phyloP scores from a whole-genome alignment of 2,888 invertebrate species.

The Drosophila ustulata region DNA sequence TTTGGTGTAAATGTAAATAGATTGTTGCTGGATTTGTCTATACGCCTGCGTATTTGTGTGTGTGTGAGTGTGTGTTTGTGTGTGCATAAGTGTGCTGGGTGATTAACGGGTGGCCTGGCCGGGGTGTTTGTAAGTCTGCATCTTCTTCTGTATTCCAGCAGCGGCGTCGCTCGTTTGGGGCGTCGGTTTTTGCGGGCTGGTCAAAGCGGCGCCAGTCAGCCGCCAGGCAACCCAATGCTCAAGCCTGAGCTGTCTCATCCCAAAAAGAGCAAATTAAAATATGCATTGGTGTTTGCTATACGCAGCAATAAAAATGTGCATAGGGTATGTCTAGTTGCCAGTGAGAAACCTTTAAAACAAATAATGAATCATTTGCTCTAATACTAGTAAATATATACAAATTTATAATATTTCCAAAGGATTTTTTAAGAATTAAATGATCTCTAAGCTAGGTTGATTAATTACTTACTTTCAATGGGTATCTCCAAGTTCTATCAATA shows the following conservation, averaged over 20 bases:
- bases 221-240: conserved; percentile 57
- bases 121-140: conserved; percentile 19
- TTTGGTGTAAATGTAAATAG: conserved; percentile 83
- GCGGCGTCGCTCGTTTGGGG: conserved; percentile 60
- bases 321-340: neutral
- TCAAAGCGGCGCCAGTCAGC: conserved; percentile 71
- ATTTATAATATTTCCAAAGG: no score
- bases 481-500: neutral
- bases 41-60: conserved; percentile 74
- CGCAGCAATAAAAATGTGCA: neutral
- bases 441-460: no score
- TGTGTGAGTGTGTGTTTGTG: conserved; percentile 57
- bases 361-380: no score
- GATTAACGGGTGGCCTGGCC: conserved; percentile 68
- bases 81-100: conserved; percentile 65
- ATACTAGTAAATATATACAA: no score
- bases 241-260: conserved; percentile 28
- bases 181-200: conserved; percentile 62
- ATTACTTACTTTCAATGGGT: neutral
- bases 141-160: conserved; percentile 46
- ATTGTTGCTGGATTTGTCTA: conserved; percentile 78
- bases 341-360: no score
- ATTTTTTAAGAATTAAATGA: no score
- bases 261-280: conserved; percentile 61
- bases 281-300: conserved; percentile 48